Conservation (phyloP, 2,113 vertebrate genomes). For the Catharus minimus region DNA sequence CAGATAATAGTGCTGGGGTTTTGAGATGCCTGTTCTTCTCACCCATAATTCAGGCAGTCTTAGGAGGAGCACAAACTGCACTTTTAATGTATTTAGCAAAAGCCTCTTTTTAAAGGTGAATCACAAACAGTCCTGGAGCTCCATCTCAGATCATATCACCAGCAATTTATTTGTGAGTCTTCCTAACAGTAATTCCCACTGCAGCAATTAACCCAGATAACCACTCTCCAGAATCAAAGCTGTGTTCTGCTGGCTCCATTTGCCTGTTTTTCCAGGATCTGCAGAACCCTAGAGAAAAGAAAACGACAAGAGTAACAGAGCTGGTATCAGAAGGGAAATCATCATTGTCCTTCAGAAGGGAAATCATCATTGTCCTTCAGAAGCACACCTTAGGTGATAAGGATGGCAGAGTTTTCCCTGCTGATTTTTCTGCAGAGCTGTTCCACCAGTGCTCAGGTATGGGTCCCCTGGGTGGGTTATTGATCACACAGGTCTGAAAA, state of each 20-base stretch:
- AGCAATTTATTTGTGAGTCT: neutral
- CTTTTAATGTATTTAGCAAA: neutral
- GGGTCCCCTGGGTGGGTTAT: neutral
- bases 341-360: neutral
- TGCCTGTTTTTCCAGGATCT: neutral
- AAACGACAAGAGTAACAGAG: neutral
- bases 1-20: slow-evolving; percentile 40
- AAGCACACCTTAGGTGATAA: neutral
- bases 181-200: neutral
- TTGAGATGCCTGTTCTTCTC: slow-evolving; percentile 14
- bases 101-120: neutral
- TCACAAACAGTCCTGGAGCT: neutral
- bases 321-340: neutral
- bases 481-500: neutral
- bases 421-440: neutral
- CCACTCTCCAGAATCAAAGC: neutral
- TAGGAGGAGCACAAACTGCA: neutral
- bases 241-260: neutral
- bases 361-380: neutral
- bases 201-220: slow-evolving; percentile 14
- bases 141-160: neutral
- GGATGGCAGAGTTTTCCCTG: neutral
- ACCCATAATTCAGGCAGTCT: slow-evolving; percentile 2
- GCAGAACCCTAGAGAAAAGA: neutral
- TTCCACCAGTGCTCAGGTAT: neutral